These are phyloP conservation scores for Noctua fimbriata DNA, from an alignment of 2,888 invertebrate genomes.

Conservation along the genomic window DNA sequence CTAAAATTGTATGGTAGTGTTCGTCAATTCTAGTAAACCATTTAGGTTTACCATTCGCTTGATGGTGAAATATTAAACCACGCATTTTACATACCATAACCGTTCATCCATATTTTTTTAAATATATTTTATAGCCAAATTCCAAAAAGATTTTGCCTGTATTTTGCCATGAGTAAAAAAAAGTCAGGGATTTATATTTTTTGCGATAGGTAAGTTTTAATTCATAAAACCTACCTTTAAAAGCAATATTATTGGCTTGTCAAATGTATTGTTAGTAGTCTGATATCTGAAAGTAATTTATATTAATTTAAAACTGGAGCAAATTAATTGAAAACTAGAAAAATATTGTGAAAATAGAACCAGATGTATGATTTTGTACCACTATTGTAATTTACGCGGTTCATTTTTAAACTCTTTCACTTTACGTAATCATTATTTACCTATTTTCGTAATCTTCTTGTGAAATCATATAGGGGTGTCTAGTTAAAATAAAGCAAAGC, in stretches of 20 bases:
- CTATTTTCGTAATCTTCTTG: too few species aligned
- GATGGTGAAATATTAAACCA: constrained; percentile 42
- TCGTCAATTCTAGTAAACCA: constrained; percentile 13
- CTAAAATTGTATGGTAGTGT: constrained; percentile 8
- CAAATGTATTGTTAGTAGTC: background rate
- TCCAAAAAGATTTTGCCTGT: background rate
- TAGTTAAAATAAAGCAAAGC: too few species aligned
- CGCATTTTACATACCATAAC: constrained; percentile 3
- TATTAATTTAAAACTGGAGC: too few species aligned
- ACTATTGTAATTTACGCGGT: background rate
- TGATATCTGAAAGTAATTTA: background rate
- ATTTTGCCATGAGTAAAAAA: background rate
- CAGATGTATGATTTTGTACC: background rate
- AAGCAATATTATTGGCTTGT: background rate
- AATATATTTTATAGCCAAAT: background rate
- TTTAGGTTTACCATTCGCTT: constrained; percentile 15
- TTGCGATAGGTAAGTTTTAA: background rate
- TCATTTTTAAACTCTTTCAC: background rate
- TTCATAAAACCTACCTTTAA: background rate
- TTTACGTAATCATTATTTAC: too few species aligned
- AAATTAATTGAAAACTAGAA: background rate
- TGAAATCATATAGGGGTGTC: too few species aligned
- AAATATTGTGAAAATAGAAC: background rate
- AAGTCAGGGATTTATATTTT: background rate
- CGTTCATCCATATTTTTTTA: background rate